phyloP scores from a whole-genome alignment of 2,888 invertebrate genomes.

The Drosophila falleni region DNA sequence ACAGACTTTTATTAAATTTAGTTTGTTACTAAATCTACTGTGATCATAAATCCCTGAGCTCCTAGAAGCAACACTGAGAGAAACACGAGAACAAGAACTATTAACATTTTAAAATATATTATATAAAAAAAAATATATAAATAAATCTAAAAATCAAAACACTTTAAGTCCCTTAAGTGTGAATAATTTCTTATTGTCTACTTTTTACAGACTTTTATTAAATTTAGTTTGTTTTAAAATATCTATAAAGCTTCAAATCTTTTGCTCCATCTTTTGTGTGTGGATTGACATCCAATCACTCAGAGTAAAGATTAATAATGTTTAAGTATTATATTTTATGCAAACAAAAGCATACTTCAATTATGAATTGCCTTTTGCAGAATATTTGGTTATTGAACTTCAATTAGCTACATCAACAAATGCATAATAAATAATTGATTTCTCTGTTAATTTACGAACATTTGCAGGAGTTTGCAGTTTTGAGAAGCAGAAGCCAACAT shows the following conservation, averaged over 20 bases:
- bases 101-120: constrained; percentile 38
- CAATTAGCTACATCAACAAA: constrained; percentile 58
- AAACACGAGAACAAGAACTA: not conserved
- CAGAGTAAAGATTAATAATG: constrained; percentile 1
- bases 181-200: not conserved
- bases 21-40: constrained; percentile 54
- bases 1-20: too few relatives aligned
- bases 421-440: constrained; percentile 70
- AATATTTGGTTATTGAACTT: constrained; percentile 39
- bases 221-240: too few relatives aligned
- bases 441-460: constrained; percentile 56
- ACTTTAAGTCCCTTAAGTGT: not conserved
- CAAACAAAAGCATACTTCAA: constrained; percentile 1
- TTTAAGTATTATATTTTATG: constrained; percentile 10
- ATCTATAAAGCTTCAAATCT: not conserved
- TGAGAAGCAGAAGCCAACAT: not conserved
- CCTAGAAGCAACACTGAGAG: not conserved
- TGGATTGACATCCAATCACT: not conserved
- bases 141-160: not conserved
- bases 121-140: too few relatives aligned
- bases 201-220: not conserved
- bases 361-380: constrained; percentile 3
- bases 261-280: too few relatives aligned
- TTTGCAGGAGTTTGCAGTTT: constrained; percentile 29
- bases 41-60: constrained; percentile 50